Evolutionary conservation across 2,888 invertebrate species (phyloP).

Genomic region (Cepaea hortensis): DNA sequence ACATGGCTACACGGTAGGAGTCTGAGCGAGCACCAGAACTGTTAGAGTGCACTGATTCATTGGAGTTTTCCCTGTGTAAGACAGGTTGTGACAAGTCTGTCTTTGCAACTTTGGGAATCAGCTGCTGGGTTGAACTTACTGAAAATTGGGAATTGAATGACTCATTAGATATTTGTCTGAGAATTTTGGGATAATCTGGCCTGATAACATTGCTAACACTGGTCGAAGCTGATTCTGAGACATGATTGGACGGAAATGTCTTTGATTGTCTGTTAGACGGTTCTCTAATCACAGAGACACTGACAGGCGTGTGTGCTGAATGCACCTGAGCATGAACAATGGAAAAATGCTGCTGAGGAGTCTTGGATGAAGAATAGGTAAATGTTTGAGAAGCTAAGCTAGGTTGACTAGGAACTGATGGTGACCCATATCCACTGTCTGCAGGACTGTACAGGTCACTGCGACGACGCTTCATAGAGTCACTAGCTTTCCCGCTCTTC

Average conservation of each 20-base stretch:
- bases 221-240: background rate
- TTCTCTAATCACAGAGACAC: constrained; percentile 27
- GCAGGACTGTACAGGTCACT: constrained; percentile 37
- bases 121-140: constrained; percentile 34
- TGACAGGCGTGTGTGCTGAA: background rate
- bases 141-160: constrained; percentile 43
- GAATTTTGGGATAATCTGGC: constrained; percentile 24
- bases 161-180: constrained; percentile 29
- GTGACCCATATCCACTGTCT: constrained; percentile 49
- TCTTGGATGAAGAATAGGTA: constrained; percentile 9
- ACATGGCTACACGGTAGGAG: constrained; percentile 66
- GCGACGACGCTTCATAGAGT: background rate
- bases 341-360: background rate
- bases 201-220: background rate
- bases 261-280: constrained; percentile 34
- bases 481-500: background rate
- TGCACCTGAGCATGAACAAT: background rate
- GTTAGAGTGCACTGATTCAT: constrained; percentile 51
- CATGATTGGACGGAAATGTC: background rate
- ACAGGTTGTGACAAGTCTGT: constrained; percentile 40
- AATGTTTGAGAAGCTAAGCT: constrained; percentile 10
- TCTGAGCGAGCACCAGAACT: constrained; percentile 59
- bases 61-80: constrained; percentile 36
- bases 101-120: constrained; percentile 13
- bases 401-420: constrained; percentile 30